Evolutionary conservation across 53 echinoderm and acorn worm species (phyloP).

Genomic region (Hippasteria phrygiana): DNA sequence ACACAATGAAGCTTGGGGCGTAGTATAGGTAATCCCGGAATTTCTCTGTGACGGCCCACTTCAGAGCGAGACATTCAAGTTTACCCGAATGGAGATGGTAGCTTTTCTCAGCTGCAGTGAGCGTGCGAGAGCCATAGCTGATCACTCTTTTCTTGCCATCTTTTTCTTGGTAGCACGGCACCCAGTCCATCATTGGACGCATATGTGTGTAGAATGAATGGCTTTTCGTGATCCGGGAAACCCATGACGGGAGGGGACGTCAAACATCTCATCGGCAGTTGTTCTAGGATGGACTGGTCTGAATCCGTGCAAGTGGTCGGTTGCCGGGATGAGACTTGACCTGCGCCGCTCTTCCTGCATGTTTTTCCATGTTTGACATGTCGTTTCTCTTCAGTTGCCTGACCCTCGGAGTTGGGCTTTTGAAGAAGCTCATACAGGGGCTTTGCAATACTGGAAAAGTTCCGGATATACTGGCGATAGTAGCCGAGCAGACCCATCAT

Average conservation of each 20-base stretch:
- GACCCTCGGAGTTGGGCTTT: not conserved
- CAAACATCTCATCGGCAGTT: no score
- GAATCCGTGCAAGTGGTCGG: slow-evolving; percentile 51
- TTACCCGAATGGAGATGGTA: slow-evolving; percentile 71
- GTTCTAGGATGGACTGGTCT: slow-evolving; percentile 52
- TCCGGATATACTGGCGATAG: no score
- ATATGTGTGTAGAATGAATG: slow-evolving; percentile 63
- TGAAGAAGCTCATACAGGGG: slow-evolving; percentile 44
- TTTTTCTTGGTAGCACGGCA: slow-evolving; percentile 63
- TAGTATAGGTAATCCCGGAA: slow-evolving; percentile 58
- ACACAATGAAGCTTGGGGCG: not conserved
- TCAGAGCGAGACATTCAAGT: slow-evolving; percentile 60
- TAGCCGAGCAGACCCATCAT: slow-evolving; percentile 40
- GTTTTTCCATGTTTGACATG: not conserved
- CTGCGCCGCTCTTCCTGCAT: slow-evolving; percentile 28
- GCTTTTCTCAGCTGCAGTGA: slow-evolving; percentile 67
- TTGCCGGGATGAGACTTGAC: no score
- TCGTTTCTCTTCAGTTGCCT: not conserved
- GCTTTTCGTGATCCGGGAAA: not conserved
- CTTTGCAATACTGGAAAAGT: no score
- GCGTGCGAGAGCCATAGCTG: slow-evolving; percentile 61
- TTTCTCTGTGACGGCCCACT: no score
- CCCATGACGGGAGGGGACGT: slow-evolving; percentile 62
- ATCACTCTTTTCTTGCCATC: slow-evolving; percentile 66
- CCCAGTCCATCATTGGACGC: slow-evolving; percentile 62